These are phyloP conservation scores for Parochlus steinenii DNA, from an alignment of 2,888 invertebrate species.

Conservation along the genomic window DNA sequence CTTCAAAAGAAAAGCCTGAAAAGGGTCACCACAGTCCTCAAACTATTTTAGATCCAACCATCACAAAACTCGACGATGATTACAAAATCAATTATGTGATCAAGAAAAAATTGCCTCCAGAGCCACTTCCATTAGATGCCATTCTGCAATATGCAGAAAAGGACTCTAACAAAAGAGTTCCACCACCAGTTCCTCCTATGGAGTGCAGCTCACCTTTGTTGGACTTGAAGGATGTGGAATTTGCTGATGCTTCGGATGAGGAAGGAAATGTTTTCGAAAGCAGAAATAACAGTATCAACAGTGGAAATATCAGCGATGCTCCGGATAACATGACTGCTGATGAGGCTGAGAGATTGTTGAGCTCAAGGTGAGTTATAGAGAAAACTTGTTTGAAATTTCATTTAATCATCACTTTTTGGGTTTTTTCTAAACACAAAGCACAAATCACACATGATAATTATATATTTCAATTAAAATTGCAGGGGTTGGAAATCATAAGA, in stretches of 20 bases:
- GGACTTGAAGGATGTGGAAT: conserved; percentile 38
- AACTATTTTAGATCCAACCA: conserved; percentile 21
- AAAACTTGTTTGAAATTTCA: conserved; percentile 14
- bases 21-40: conserved; percentile 14
- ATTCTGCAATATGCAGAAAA: conserved; percentile 7
- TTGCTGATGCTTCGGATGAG: conserved; percentile 37
- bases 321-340: conserved; percentile 61
- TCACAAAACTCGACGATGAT: conserved; percentile 24
- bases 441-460: background rate
- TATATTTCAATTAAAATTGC: no score
- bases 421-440: conserved; percentile 9
- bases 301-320: conserved; percentile 19
- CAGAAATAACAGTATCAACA: conserved; percentile 19
- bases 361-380: conserved; percentile 49
- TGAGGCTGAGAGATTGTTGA: conserved; percentile 74
- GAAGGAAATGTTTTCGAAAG: conserved; percentile 23
- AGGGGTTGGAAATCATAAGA: no score
- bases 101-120: conserved; percentile 11
- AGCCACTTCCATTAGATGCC: conserved; percentile 3
- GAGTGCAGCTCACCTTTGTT: conserved; percentile 31
- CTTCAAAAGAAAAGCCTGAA: conserved; percentile 5
- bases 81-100: conserved; percentile 3
- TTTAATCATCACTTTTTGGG: conserved; percentile 7
- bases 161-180: conserved; percentile 17
- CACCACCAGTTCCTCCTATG: conserved; percentile 26